Evolutionary conservation across 2,888 invertebrate species (phyloP), one percentile per base, ranked within the genome.

Genomic region (Branchinecta sandiegonensis): DNA sequence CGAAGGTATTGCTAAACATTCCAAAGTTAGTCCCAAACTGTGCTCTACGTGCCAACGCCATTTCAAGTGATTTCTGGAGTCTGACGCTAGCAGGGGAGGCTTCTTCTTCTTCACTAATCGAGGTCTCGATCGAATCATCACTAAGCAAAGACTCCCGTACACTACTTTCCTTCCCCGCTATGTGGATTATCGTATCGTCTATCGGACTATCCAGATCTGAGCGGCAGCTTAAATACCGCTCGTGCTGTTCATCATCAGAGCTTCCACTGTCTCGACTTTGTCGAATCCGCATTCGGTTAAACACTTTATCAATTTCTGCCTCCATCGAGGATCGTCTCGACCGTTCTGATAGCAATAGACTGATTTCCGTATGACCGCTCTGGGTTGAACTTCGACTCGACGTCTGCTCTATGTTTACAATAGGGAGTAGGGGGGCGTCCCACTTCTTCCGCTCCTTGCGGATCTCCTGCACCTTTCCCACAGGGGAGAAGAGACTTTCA

Each of bases 301-400:
- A 56, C 8, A 17, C 56, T 56, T 56, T 56, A 9, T 56, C 56
- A 56, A 56, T 56, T 56, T 56, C 56, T 56, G n/a, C 56, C 17
- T 56, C 56, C n/a, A 56, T 14, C 17, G 56, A 56, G 0, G 56
- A 56, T 14, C 56, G 56, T 10, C 56, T 56, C 37, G 37, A 37
- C 37, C 37, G 37, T 56, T 56, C 56, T 56, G 56, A 56, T 14
- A 17, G 14, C 9, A 56, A 56, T 8, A 17, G 56, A 17, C 56
- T 56, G n/a, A 56, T 56, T 56, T 56, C 14, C 17, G 56, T 14
- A n/a, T 14, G 17, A 56, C 14, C n/a, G 17, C 56, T 56, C n/a
- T n/a, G 14, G 8, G 8, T 10, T 8, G 56, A 56, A 56, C 56
- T 56, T 14, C 56, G n/a, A 56, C 14, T 14, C n/a, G 14, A 14